These are phyloP conservation scores for Lampris megalopsis DNA, from an alignment of 2,113 vertebrate species.

Conservation along the genomic window DNA sequence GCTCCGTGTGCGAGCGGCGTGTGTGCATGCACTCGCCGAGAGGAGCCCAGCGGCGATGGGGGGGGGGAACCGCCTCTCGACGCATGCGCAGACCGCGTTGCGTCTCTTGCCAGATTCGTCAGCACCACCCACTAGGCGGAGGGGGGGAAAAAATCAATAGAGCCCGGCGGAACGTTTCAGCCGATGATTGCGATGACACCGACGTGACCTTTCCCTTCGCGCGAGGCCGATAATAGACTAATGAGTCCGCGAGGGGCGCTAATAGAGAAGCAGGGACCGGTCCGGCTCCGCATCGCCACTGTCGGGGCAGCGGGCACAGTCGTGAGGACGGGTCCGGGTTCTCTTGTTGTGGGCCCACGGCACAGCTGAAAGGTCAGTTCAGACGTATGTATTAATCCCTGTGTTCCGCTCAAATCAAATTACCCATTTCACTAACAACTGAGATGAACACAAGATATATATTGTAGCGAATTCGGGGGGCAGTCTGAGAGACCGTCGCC, in stretches of 20 bases:
- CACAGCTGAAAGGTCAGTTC: too few species aligned
- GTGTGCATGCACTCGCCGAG: slow-evolving; percentile 1
- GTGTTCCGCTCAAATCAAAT: too few species aligned
- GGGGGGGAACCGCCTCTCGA: slow-evolving; percentile 27
- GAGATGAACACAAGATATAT: too few species aligned
- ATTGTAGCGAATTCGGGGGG: too few species aligned
- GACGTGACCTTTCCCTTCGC: slow-evolving; percentile 28
- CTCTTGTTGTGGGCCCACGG: neutral
- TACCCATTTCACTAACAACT: too few species aligned
- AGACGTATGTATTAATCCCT: too few species aligned
- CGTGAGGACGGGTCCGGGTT: neutral
- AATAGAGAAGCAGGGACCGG: slow-evolving; percentile 13
- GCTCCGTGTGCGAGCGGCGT: slow-evolving; percentile 4
- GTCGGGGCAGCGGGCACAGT: neutral
- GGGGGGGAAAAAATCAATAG: slow-evolving; percentile 27
- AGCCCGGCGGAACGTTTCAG: slow-evolving; percentile 19
- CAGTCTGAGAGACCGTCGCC: too few species aligned
- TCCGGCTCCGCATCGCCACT: neutral
- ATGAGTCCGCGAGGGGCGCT: slow-evolving; percentile 4
- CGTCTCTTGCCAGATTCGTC: slow-evolving; percentile 5
- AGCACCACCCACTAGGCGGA: slow-evolving; percentile 19
- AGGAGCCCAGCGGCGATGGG: too few species aligned
- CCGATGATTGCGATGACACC: slow-evolving; percentile 32
- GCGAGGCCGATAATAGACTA: slow-evolving; percentile 21
- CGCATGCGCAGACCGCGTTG: slow-evolving; percentile 71